Percentiles rank a stretch among this genome's conserved stretches.
Evolutionary conservation across 2,888 invertebrate species (phyloP).

Genomic region (Pharmacophagus antenor): DNA sequence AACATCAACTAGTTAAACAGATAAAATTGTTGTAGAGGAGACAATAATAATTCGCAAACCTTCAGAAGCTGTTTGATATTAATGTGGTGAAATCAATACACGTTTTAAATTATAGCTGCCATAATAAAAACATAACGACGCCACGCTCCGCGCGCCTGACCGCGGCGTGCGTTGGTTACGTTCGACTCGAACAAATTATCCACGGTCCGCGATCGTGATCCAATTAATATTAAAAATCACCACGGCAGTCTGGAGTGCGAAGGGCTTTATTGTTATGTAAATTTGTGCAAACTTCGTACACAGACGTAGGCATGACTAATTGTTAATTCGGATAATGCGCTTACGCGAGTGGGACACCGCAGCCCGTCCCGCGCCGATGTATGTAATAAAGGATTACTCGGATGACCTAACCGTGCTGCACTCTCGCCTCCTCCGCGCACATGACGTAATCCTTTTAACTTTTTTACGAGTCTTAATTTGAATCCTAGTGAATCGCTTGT

Average conservation of each 20-base stretch:
- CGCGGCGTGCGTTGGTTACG: slow-evolving; percentile 46
- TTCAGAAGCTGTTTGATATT: not conserved
- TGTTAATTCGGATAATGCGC: slow-evolving; percentile 79
- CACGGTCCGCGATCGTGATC: slow-evolving; percentile 65
- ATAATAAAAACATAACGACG: slow-evolving; percentile 10
- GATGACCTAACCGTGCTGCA: slow-evolving; percentile 39
- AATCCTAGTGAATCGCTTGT: slow-evolving; percentile 10
- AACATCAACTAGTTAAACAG: not conserved
- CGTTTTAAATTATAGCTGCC: slow-evolving; percentile 3
- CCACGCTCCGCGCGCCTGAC: slow-evolving; percentile 46
- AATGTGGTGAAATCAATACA: not conserved
- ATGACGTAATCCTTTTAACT: slow-evolving; percentile 23
- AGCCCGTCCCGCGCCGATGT: slow-evolving; percentile 45
- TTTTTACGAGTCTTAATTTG: slow-evolving; percentile 12
- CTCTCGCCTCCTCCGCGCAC: slow-evolving; percentile 31
- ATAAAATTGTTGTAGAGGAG: no score
- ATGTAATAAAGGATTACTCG: slow-evolving; percentile 53
- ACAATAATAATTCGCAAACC: no score
- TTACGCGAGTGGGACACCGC: slow-evolving; percentile 61
- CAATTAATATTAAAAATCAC: slow-evolving; percentile 80
- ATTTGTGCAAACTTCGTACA: slow-evolving; percentile 75
- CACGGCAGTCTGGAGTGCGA: slow-evolving; percentile 51
- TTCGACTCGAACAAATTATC: slow-evolving; percentile 59
- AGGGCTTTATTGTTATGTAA: slow-evolving; percentile 79
- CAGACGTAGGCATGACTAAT: slow-evolving; percentile 79